These are phyloP conservation scores for Siphonodentalium dalli DNA, from an alignment of 2,888 invertebrate genomes.

Conservation along the genomic window DNA sequence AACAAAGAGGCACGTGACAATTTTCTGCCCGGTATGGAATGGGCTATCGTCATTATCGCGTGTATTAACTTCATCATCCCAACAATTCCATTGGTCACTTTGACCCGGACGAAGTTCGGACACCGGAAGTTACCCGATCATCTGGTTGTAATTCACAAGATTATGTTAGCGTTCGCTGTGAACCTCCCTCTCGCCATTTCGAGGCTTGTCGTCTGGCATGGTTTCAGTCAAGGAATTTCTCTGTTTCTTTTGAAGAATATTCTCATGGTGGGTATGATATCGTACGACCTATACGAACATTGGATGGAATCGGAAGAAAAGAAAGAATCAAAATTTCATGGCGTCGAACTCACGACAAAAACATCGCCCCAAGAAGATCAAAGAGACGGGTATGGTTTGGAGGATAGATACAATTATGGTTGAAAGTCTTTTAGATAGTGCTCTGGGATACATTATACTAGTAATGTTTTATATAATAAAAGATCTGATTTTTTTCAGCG, in stretches of 20 bases:
- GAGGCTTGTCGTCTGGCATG: constrained; percentile 69
- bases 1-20: constrained; percentile 40
- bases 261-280: constrained; percentile 67
- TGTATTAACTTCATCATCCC: constrained; percentile 70
- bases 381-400: constrained; percentile 5
- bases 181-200: constrained; percentile 70
- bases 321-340: background rate
- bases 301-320: constrained; percentile 14
- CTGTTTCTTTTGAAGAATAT: constrained; percentile 71
- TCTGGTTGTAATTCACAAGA: constrained; percentile 62
- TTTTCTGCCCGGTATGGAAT: constrained; percentile 58
- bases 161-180: constrained; percentile 68
- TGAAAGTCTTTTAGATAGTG: background rate
- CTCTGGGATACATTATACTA: no score
- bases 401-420: constrained; percentile 15
- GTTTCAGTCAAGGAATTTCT: constrained; percentile 67
- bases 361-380: background rate
- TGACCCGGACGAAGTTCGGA: constrained; percentile 68
- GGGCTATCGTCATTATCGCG: constrained; percentile 67
- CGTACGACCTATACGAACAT: constrained; percentile 52
- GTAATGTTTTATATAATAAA: no score
- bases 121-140: constrained; percentile 43
- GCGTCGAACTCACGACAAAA: background rate
- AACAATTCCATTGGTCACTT: constrained; percentile 68
- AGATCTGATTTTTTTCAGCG: no score